Percentiles rank a stretch among this genome's conserved stretches.
Conservation (phyloP, 2,113 vertebrate species). For the Calcarius ornatus region DNA sequence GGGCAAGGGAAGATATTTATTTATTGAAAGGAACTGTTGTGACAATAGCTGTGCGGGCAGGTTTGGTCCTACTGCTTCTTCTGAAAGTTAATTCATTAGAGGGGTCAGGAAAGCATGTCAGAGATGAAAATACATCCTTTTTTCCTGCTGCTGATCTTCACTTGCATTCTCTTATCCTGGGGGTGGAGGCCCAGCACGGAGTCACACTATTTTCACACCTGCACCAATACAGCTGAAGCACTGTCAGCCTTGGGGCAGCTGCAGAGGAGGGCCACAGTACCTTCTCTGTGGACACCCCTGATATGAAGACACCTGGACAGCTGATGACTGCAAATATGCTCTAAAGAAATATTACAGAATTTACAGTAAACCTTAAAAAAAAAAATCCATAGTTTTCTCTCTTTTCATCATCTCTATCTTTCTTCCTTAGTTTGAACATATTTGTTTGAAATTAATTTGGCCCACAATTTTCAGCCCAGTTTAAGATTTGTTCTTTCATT, state of each 20-base stretch:
- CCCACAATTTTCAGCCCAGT: background rate
- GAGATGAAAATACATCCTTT: background rate
- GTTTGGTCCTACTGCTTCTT: background rate
- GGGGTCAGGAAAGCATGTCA: background rate
- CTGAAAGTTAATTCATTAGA: background rate
- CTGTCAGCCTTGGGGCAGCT: background rate
- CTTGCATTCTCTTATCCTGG: background rate
- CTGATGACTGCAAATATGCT: background rate
- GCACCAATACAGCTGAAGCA: background rate
- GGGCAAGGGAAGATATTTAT: background rate
- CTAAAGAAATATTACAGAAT: background rate
- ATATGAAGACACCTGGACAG: background rate
- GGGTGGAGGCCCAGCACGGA: no score
- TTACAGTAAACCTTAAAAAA: rapidly evolving
- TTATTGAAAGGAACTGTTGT: background rate
- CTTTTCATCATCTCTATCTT: background rate
- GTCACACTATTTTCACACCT: background rate
- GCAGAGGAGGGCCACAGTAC: background rate
- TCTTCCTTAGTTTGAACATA: background rate
- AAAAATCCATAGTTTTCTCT: background rate
- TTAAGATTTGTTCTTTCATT: background rate
- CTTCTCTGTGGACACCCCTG: background rate
- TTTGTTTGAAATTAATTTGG: background rate
- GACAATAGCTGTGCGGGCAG: background rate
- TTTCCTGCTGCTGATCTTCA: background rate